phyloP scores from a whole-genome alignment of 2,113 vertebrate species.

The Camelus dromedarius region DNA sequence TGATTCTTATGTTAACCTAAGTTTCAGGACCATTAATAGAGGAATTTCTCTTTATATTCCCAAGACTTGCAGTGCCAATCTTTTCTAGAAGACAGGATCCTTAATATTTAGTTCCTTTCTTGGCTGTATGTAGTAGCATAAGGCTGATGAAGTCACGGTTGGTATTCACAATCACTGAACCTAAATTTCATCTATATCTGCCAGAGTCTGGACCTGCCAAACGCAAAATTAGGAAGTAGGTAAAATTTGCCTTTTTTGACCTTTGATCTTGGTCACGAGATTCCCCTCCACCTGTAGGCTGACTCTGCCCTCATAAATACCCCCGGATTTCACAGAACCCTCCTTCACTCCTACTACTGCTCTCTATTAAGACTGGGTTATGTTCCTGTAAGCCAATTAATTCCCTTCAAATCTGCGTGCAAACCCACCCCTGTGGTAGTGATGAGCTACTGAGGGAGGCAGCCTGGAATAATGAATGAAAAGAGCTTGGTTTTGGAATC shows the following conservation, averaged over 20 bases:
- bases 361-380: background rate
- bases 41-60: background rate
- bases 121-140: background rate
- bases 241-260: background rate
- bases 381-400: background rate
- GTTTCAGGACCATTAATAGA: background rate
- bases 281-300: background rate
- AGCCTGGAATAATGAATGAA: background rate
- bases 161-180: background rate
- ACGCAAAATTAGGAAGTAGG: background rate
- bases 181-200: background rate
- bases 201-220: background rate
- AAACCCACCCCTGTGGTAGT: background rate
- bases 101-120: background rate
- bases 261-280: background rate
- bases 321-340: background rate
- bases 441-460: background rate
- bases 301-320: background rate
- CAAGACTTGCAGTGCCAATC: background rate
- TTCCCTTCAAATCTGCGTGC: background rate
- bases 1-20: background rate
- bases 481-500: background rate
- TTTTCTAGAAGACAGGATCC: background rate
- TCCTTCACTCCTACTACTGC: background rate
- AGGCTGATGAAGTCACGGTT: background rate